Evolutionary conservation across 2,113 vertebrate genomes (phyloP).

Genomic region (Petrocephalus zakoni): DNA sequence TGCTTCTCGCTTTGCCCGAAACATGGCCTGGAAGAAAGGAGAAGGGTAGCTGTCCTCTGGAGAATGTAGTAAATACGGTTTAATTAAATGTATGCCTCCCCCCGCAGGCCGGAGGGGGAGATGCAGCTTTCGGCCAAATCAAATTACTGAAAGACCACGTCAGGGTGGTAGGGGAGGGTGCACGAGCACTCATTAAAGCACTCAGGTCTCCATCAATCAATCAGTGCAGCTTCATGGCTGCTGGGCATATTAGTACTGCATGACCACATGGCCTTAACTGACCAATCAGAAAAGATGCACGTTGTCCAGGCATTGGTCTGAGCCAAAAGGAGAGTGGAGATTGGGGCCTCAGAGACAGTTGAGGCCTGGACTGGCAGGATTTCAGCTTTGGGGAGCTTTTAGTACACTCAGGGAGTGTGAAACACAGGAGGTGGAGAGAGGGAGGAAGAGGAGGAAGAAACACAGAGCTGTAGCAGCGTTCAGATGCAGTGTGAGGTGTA

Average conservation of each 20-base stretch:
- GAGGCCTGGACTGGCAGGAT: background rate
- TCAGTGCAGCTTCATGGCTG: background rate
- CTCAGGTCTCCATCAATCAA: background rate
- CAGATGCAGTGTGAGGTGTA: background rate
- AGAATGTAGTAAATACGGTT: slow-evolving; percentile 24
- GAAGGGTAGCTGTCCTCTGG: slow-evolving; percentile 2
- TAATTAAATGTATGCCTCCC: slow-evolving; percentile 13
- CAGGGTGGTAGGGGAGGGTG: background rate
- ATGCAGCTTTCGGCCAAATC: slow-evolving; percentile 16
- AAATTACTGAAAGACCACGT: background rate
- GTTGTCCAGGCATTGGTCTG: background rate
- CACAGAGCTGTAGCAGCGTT: background rate
- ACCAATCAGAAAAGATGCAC: background rate
- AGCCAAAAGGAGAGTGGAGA: background rate
- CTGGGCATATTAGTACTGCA: background rate
- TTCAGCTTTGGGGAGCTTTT: background rate
- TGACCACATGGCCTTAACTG: background rate
- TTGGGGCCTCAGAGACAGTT: background rate
- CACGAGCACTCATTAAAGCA: background rate
- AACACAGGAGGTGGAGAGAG: too few relatives aligned
- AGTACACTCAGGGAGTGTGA: background rate
- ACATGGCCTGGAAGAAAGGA: background rate
- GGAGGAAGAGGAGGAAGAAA: background rate
- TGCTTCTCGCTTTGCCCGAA: background rate
- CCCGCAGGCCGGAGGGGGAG: background rate